These are phyloP conservation scores for Hyposmocoma kahamanoa DNA, from an alignment of 1,140 invertebrate species.

Conservation along the genomic window DNA sequence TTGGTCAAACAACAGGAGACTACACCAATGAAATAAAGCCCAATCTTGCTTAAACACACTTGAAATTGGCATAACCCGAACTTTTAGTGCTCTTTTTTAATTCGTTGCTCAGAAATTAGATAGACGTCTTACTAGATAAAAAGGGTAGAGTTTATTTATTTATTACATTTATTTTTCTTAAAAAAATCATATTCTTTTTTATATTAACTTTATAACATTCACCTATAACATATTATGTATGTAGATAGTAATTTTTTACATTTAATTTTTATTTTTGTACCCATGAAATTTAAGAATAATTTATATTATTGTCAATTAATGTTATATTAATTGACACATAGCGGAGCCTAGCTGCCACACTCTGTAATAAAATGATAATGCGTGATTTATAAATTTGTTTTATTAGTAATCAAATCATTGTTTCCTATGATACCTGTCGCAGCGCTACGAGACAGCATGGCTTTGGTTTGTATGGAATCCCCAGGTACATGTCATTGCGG, in stretches of 20 bases:
- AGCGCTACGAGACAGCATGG: too few species aligned
- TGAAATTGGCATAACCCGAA: too few species aligned
- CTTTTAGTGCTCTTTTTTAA: too few species aligned
- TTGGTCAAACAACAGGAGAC: too few species aligned
- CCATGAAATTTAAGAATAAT: constrained; percentile 45
- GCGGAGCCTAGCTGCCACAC: constrained; percentile 45
- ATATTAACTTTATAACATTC: not conserved
- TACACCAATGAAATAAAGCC: too few species aligned
- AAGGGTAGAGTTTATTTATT: not conserved
- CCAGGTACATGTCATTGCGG: too few species aligned
- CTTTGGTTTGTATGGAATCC: too few species aligned
- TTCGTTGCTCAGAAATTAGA: too few species aligned
- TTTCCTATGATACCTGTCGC: too few species aligned
- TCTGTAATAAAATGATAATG: constrained; percentile 57
- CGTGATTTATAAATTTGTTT: constrained; percentile 38
- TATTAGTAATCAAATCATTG: too few species aligned
- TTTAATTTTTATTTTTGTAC: constrained; percentile 68
- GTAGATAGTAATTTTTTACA: constrained; percentile 43
- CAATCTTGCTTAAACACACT: too few species aligned
- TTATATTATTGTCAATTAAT: constrained; percentile 64
- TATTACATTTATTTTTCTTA: not conserved
- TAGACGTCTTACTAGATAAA: too few species aligned
- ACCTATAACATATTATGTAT: constrained; percentile 17
- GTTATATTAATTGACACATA: constrained; percentile 43
- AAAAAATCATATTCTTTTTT: not conserved